Evolutionary conservation across 2,797 vertebrate species (phyloP).

Genomic region (Sebastes cheni): DNA sequence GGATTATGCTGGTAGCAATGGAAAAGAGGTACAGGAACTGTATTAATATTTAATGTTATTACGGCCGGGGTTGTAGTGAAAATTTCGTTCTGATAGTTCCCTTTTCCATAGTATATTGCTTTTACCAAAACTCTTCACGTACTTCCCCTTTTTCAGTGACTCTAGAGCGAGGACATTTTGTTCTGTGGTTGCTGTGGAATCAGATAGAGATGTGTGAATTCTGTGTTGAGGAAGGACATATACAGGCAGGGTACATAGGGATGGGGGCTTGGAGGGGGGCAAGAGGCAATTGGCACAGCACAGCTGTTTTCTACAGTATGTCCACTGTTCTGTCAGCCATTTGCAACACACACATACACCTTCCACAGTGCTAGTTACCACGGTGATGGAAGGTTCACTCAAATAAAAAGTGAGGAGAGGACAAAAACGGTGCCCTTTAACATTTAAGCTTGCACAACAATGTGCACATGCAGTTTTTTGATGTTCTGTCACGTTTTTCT

Average conservation of each 20-base stretch:
- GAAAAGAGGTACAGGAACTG: not conserved
- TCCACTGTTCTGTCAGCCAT: slow-evolving; percentile 38
- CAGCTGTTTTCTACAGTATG: slow-evolving; percentile 61
- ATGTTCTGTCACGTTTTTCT: not conserved
- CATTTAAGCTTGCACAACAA: not conserved
- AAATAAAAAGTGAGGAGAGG: slow-evolving; percentile 11
- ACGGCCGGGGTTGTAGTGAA: not conserved
- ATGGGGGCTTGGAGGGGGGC: not conserved
- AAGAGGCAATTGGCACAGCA: slow-evolving; percentile 42
- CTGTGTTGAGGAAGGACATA: not conserved
- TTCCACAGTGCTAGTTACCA: slow-evolving; percentile 55
- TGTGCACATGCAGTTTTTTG: not conserved
- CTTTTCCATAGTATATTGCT: not conserved
- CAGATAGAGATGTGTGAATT: slow-evolving; percentile 41
- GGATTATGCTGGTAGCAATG: not conserved
- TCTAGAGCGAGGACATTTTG: slow-evolving; percentile 29
- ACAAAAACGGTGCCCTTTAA: slow-evolving; percentile 32
- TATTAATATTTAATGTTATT: not conserved
- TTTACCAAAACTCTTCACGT: not conserved
- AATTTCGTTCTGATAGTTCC: not conserved
- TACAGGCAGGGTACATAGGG: not conserved
- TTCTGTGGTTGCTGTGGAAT: slow-evolving; percentile 59
- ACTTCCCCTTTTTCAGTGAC: slow-evolving; percentile 2
- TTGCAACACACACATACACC: slow-evolving; percentile 27
- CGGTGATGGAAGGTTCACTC: slow-evolving; percentile 44